Evolutionary conservation across 53 echinoderm and acorn worm species (phyloP), one percentile per base, ranked within the genome.

Genomic region (Echinometra lucunter): DNA sequence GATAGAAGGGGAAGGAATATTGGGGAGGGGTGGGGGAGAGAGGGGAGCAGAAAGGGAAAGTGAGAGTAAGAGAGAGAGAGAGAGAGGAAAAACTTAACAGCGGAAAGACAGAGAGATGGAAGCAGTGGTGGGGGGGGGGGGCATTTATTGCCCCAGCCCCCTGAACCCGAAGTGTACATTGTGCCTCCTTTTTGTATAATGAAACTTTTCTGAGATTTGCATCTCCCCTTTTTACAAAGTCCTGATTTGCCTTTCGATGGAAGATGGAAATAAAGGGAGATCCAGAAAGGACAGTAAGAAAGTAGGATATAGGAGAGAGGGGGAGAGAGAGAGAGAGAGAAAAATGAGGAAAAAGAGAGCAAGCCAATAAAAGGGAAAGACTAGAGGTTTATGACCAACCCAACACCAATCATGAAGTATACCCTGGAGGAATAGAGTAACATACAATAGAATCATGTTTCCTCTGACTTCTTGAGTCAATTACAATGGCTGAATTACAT

Each of bases 371-470:
- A 55, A 49, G 21, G 17, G 17, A 6, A 45, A n/a, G 25, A n/a
- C 45, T 7, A 6, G 6, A 60, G 37, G 89, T 23, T 89, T 60
- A 89, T 63, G 58, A 89, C 45, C 85, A 85, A 45, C 10, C 85
- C 27, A 53, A 47, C 49, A 85, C 85, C 15, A 30, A 47, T 49
- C 85, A 85, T 49, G 6, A 83, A 85, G 85, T 49, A 85, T n/a
- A 85, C 85, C 85, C 85, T 9, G 3, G 5, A 25, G 89, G 58
- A 58, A 58, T 37, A 37, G 19, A 40, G 60, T 60, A 89, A 89
- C 89, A 89, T 89, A 89, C 89, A 89, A 89, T 38, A 58, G 89
- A 35, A 89, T 89, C 89, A 60, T 34, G 89, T 89, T 89, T 89
- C 89, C 58, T 89, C 60, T 89, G 57, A 57, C 60, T 89, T 57